Evolutionary conservation across 1,140 invertebrate species (phyloP), one percentile per base, ranked within the genome.

Genomic region (Neodiprion lecontei): DNA sequence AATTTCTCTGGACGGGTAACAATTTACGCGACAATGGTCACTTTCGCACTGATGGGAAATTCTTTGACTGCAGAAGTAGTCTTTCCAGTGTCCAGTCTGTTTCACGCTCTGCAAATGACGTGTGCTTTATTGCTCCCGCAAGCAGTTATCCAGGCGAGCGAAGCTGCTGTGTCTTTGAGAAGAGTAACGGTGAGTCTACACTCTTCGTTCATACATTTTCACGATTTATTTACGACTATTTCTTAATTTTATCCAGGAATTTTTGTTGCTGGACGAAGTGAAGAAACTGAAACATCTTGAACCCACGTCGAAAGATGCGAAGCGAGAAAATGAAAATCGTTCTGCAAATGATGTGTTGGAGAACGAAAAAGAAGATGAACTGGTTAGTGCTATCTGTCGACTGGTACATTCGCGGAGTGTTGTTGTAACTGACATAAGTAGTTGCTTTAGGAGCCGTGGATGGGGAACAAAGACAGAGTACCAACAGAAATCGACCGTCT

Each of bases 1-100:
- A 91, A 94, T 1, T 93, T 94, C 81, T 92, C 93, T 0, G 92
- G 95, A 79, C 91, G 95, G 79, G 84, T 93, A 0, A 92, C 94
- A 0, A 85, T 96, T 1, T 96, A 94, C 79, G 88, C 95, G 12
- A 94, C 94, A 0, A 88, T 96, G 28, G 83, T 94, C 0, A 90
- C 92, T 2, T 95, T 92, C 76, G 91, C 94, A 2, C 80, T 95
- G 0, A 80, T 92, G 75, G 93, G 92, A 0, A 91, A 92, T 74
- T 83, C 87, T 69, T 90, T 96, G 1, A 93, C 91, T 0, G 92
- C 95, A 0, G 91, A 94, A 72, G 91, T 91, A 65, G 91, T 91
- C 73, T 91, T 83, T 49, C 77, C 81, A 0, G 89, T 95, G 17
- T 91, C 94, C 23, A 91, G 93, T 67, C 93, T 93, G 79, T 93